phyloP scores from a whole-genome alignment of 92 coral and sea anemone genomes.

The Meandrina meandrites region DNA sequence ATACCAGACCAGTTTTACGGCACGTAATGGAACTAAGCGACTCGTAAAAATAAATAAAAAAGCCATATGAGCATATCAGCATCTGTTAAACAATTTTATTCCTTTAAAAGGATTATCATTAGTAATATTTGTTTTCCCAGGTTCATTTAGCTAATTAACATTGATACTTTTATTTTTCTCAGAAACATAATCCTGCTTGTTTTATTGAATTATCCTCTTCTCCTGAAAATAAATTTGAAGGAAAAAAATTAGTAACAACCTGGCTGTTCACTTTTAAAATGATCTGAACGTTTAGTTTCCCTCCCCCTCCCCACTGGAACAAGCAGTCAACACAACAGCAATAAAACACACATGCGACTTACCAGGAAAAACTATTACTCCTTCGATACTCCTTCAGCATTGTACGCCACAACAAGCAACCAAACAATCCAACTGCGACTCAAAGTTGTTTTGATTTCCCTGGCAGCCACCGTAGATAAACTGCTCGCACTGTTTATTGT shows the following conservation, averaged over 20 bases:
- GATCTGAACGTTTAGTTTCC: not conserved
- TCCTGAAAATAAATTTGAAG: not conserved
- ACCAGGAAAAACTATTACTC: too few species aligned
- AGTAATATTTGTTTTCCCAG: not conserved
- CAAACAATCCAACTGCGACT: not conserved
- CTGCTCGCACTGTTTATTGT: not conserved
- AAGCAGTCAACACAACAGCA: not conserved
- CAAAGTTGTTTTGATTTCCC: conserved; percentile 6
- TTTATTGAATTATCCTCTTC: not conserved
- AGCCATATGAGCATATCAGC: not conserved
- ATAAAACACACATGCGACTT: not conserved
- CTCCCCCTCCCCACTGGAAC: not conserved
- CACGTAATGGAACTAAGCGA: not conserved
- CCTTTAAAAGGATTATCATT: not conserved
- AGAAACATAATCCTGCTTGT: not conserved
- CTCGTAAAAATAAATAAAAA: not conserved
- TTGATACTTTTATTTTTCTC: not conserved
- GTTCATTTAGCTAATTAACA: not conserved
- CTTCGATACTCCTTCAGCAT: not conserved
- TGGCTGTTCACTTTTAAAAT: not conserved
- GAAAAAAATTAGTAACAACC: not conserved
- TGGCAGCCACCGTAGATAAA: conserved; percentile 9
- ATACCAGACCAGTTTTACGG: not conserved
- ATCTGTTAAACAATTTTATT: not conserved
- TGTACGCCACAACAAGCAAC: not conserved